Evolutionary conservation across 1,140 invertebrate species (phyloP).

Genomic region (Musca vetustissima): DNA sequence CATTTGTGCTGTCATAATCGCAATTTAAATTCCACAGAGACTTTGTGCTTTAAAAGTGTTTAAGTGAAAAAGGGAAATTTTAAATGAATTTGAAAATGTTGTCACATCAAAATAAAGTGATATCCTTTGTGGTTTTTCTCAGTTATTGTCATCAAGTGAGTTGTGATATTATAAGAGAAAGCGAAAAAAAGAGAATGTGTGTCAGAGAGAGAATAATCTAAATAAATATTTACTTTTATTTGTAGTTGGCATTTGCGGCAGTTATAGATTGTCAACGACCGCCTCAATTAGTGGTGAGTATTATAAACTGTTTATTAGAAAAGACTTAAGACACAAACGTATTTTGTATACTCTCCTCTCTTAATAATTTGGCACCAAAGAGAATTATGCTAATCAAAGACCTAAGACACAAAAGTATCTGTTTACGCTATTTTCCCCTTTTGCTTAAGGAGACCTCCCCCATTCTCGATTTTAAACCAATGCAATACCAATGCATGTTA

Average conservation of each 20-base stretch:
- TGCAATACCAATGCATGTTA: too few relatives aligned
- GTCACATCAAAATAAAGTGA: neutral
- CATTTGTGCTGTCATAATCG: too few relatives aligned
- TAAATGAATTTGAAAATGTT: constrained; percentile 7
- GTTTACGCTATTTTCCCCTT: too few relatives aligned
- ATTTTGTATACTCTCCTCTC: too few relatives aligned
- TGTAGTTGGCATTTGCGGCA: neutral
- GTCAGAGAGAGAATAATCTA: too few relatives aligned
- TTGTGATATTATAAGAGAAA: neutral
- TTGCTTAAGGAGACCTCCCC: too few relatives aligned
- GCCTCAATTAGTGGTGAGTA: constrained; percentile 43
- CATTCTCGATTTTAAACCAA: too few relatives aligned
- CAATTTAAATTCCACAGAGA: constrained; percentile 1
- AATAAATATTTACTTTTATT: neutral
- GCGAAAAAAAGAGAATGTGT: neutral
- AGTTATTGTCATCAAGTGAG: neutral
- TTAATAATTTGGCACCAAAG: too few relatives aligned
- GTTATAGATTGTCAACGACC: constrained; percentile 47
- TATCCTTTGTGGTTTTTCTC: constrained; percentile 1
- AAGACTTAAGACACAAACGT: constrained; percentile 22
- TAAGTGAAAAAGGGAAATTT: neutral
- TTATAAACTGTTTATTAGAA: neutral
- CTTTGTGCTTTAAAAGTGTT: constrained; percentile 1
- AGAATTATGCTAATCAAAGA: too few relatives aligned
- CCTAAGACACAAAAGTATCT: too few relatives aligned